Percentiles rank a stretch among this genome's conserved stretches.
Evolutionary conservation across 1,140 invertebrate species (phyloP).

Genomic region (Vanessa atalanta): DNA sequence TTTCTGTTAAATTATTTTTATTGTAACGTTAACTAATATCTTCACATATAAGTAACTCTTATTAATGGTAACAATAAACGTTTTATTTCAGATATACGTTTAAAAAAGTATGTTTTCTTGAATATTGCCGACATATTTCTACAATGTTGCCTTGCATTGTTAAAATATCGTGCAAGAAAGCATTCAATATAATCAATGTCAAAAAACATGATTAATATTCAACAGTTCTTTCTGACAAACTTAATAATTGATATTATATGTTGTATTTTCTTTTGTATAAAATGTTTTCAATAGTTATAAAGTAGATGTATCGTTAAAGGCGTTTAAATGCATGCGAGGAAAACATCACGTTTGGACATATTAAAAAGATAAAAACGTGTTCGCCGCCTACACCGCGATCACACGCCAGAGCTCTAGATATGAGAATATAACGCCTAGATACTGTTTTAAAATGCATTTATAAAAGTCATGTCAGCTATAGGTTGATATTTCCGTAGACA

Average conservation of each 20-base stretch:
- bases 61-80: too few species aligned
- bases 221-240: too few species aligned
- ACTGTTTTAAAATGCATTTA: neutral
- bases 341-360: slow-evolving; percentile 14
- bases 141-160: too few species aligned
- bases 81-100: too few species aligned
- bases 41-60: too few species aligned
- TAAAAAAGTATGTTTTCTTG: too few species aligned
- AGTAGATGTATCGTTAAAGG: neutral
- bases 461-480: neutral
- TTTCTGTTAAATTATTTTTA: too few species aligned
- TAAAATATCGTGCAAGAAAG: too few species aligned
- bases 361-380: slow-evolving; percentile 16
- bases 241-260: neutral
- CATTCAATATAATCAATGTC: too few species aligned
- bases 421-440: neutral
- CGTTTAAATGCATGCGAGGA: slow-evolving; percentile 19
- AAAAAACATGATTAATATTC: too few species aligned
- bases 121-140: too few species aligned
- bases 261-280: neutral
- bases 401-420: neutral
- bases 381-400: neutral
- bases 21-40: too few species aligned
- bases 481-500: neutral
- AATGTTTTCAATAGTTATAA: neutral